Percentiles rank a stretch among this genome's conserved stretches.
These are phyloP conservation scores for Rapana venosa DNA, from an alignment of 2,888 invertebrate genomes.

Conservation along the genomic window DNA sequence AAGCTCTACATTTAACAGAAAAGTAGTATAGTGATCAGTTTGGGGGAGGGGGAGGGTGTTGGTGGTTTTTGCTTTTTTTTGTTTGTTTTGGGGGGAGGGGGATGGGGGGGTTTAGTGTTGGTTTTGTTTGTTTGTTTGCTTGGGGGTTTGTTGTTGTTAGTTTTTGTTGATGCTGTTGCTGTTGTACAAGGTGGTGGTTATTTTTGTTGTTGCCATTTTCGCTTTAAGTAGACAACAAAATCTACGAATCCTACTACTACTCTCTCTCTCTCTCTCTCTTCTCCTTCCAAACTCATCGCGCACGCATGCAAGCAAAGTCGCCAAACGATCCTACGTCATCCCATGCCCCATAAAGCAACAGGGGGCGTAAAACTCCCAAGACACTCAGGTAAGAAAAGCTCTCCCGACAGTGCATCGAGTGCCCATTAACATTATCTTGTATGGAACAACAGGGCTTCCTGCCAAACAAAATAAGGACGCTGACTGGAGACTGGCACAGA, in stretches of 20 bases:
- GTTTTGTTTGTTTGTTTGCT: too few relatives aligned
- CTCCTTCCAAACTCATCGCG: neutral
- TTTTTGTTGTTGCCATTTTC: neutral
- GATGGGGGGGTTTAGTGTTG: too few relatives aligned
- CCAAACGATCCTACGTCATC: neutral
- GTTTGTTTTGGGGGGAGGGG: too few relatives aligned
- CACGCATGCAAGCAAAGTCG: neutral
- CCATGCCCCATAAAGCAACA: neutral
- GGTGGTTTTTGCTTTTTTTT: too few relatives aligned
- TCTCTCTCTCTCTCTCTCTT: neutral
- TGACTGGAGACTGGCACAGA: too few relatives aligned
- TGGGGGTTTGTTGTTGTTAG: too few relatives aligned
- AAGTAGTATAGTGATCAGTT: too few relatives aligned
- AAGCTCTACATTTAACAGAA: too few relatives aligned
- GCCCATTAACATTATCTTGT: neutral
- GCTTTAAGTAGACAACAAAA: neutral
- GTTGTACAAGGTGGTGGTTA: too few relatives aligned
- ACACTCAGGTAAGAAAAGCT: neutral
- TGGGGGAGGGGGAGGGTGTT: too few relatives aligned
- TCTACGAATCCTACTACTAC: neutral
- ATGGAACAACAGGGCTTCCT: neutral
- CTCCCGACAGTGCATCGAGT: neutral
- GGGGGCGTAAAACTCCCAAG: neutral
- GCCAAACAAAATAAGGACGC: too few relatives aligned
- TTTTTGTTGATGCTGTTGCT: too few relatives aligned